These are phyloP conservation scores for Scrobipalpa atriplicella DNA, from an alignment of 2,888 invertebrate genomes.

Conservation along the genomic window DNA sequence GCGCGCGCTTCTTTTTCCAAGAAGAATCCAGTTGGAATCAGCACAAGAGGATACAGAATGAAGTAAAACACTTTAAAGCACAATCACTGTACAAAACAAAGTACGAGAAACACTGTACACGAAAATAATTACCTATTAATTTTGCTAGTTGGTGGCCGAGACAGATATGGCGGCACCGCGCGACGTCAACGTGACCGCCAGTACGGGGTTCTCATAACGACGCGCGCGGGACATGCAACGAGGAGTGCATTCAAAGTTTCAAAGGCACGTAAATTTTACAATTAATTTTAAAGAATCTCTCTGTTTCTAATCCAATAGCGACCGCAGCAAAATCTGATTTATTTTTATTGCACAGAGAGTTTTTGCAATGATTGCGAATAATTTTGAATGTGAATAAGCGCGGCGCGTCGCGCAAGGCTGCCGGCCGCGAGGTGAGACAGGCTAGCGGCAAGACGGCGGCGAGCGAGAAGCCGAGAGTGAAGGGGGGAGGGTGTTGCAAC, in stretches of 20 bases:
- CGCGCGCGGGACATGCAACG: conserved; percentile 89
- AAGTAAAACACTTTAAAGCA: conserved; percentile 68
- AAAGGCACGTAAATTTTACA: conserved; percentile 71
- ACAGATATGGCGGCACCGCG: conserved; percentile 87
- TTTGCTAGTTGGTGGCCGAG: conserved; percentile 84
- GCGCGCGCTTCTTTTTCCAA: conserved; percentile 78
- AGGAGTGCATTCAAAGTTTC: conserved; percentile 83
- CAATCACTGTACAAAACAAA: conserved; percentile 64
- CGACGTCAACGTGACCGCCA: conserved; percentile 87
- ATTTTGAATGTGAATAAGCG: conserved; percentile 83
- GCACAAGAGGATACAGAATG: conserved; percentile 57
- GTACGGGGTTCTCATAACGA: conserved; percentile 90
- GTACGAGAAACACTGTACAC: conserved; percentile 72
- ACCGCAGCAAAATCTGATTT: conserved; percentile 67
- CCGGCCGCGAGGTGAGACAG: conserved; percentile 83
- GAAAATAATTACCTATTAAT: conserved; percentile 84
- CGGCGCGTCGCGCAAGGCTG: conserved; percentile 83
- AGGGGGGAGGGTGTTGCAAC: conserved; percentile 83
- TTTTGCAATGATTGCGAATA: conserved; percentile 82
- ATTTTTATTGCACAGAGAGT: conserved; percentile 81
- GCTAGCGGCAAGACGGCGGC: conserved; percentile 81
- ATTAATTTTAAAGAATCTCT: conserved; percentile 66
- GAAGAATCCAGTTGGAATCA: conserved; percentile 75
- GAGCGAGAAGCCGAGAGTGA: conserved; percentile 80
- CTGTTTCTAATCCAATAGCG: conserved; percentile 68